A percentile compares a stretch with the other conserved stretches of the same genome.
These are phyloP conservation scores for Acanthiza pusilla DNA, from an alignment of 2,797 vertebrate species.

Conservation along the genomic window DNA sequence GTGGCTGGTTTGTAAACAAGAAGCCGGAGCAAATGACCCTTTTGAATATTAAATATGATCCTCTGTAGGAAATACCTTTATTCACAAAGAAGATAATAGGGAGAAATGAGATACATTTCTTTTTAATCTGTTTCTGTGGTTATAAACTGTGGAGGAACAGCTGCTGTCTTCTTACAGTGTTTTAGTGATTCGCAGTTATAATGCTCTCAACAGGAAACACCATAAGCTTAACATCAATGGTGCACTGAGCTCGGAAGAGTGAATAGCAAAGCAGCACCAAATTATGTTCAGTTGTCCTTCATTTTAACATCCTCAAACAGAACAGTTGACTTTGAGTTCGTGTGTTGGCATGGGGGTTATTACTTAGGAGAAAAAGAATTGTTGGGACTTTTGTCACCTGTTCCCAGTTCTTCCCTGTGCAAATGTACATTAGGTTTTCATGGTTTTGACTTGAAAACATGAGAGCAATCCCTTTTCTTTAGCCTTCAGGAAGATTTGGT, in stretches of 20 bases:
- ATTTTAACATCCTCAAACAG: background rate
- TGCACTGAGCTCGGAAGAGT: background rate
- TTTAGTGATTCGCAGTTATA: background rate
- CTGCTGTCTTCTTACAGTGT: background rate
- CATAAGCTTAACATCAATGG: background rate
- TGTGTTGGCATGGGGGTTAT: background rate
- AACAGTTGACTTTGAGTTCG: background rate
- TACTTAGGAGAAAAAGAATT: background rate
- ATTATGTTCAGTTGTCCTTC: background rate
- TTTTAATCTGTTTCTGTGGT: background rate
- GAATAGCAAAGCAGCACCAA: background rate
- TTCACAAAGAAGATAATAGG: background rate
- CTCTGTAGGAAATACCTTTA: background rate
- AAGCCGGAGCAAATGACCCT: background rate
- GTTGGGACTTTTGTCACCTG: background rate
- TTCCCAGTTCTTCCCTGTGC: background rate
- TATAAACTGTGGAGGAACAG: background rate
- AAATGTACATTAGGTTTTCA: background rate
- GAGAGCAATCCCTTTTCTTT: background rate
- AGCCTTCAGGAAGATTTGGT: slow-evolving; percentile 79
- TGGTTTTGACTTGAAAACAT: background rate
- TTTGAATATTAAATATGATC: background rate
- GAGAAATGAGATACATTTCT: background rate
- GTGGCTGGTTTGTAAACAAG: background rate
- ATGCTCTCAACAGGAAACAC: background rate